These are phyloP conservation scores for Balaenoptera acutorostrata DNA, from an alignment of 2,113 vertebrate species.

Conservation along the genomic window DNA sequence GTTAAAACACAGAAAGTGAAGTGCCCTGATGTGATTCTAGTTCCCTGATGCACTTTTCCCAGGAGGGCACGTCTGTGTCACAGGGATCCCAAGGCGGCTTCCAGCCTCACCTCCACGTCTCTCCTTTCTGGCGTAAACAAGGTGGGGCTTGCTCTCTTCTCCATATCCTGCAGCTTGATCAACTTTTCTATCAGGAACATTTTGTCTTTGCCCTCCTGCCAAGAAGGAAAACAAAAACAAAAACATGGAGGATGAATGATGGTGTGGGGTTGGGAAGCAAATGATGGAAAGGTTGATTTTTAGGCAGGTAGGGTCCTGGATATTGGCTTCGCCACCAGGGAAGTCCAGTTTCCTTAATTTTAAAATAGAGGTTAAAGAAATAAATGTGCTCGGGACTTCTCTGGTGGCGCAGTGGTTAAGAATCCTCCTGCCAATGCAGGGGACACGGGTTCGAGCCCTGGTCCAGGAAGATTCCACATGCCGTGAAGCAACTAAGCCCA, in stretches of 20 bases:
- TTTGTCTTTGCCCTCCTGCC: conserved; percentile 92
- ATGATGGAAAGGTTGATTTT: background rate
- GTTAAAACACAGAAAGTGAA: background rate
- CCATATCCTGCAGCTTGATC: conserved; percentile 70
- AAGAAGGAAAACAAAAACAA: conserved; percentile 37
- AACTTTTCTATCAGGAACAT: conserved; percentile 86
- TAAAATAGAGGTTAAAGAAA: background rate
- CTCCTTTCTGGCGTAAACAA: rapidly evolving
- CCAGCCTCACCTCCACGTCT: conserved; percentile 70
- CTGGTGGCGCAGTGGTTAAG: no score
- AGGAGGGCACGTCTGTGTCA: background rate
- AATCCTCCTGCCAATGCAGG: no score
- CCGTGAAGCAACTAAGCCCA: no score
- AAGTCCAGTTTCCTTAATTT: background rate
- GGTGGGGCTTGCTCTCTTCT: background rate
- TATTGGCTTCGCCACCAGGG: background rate
- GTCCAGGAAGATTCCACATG: no score
- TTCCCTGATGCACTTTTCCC: background rate
- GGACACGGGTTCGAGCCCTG: no score
- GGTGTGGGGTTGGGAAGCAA: background rate
- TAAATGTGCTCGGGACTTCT: no score
- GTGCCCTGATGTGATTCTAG: background rate
- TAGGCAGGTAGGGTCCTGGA: background rate
- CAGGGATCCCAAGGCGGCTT: background rate
- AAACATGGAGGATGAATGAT: background rate